Evolutionary conservation across 2,888 invertebrate species (phyloP).

Genomic region (Micoletzkya japonica): DNA sequence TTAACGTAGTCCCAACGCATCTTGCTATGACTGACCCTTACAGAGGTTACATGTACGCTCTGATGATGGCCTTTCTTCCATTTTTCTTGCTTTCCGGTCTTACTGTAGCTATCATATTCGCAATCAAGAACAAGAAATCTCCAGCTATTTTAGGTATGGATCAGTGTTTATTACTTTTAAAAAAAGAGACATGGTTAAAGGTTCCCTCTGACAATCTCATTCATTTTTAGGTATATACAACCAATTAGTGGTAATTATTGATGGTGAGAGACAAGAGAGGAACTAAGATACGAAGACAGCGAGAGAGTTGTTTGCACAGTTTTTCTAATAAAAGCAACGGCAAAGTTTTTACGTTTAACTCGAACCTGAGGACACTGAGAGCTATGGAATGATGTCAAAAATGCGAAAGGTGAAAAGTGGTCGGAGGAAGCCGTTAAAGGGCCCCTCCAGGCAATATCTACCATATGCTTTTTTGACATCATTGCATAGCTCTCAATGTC

Average conservation of each 20-base stretch:
- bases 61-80: slow-evolving; percentile 54
- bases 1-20: neutral
- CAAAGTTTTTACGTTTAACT: too few species aligned
- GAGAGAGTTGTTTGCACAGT: too few species aligned
- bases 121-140: slow-evolving; percentile 32
- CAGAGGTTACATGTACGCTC: slow-evolving; percentile 56
- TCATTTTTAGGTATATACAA: neutral
- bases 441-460: too few species aligned
- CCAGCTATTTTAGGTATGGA: neutral
- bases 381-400: too few species aligned
- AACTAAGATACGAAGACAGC: neutral
- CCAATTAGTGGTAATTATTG: too few species aligned
- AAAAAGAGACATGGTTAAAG: neutral
- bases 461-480: too few species aligned
- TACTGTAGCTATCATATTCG: slow-evolving; percentile 46
- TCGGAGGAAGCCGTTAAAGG: too few species aligned
- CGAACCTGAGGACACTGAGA: too few species aligned
- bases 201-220: neutral
- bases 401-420: too few species aligned
- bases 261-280: too few species aligned
- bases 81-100: slow-evolving; percentile 49
- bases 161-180: neutral
- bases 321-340: too few species aligned
- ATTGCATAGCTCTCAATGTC: too few species aligned
- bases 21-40: slow-evolving; percentile 14